Conservation (phyloP, 2,888 invertebrate species). For the Agrotis puta region DNA sequence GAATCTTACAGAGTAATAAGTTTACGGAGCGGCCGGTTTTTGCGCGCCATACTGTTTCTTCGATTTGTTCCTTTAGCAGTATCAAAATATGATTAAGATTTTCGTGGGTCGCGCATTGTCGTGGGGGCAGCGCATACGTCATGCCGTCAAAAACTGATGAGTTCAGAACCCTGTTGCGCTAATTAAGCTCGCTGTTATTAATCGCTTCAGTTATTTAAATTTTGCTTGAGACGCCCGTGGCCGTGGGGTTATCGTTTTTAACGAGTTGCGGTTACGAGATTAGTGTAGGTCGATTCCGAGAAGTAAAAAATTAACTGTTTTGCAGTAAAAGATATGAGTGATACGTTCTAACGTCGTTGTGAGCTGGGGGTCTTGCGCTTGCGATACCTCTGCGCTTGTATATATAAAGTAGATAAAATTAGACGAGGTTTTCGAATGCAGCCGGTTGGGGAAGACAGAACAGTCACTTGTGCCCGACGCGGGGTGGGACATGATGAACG, state of each 20-base stretch:
- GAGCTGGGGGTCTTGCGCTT: conserved; percentile 55
- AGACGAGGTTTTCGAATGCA: conserved; percentile 84
- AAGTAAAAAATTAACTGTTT: conserved; percentile 83
- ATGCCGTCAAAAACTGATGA: conserved; percentile 83
- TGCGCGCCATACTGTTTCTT: conserved; percentile 79
- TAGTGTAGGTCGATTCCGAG: conserved; percentile 85
- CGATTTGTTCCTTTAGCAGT: conserved; percentile 77
- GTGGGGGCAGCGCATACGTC: conserved; percentile 78
- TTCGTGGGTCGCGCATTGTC: conserved; percentile 78
- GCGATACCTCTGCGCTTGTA: conserved; percentile 60
- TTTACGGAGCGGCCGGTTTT: conserved; percentile 83
- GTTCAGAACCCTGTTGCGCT: conserved; percentile 81
- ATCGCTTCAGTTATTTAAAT: conserved; percentile 88
- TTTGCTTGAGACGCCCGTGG: conserved; percentile 79
- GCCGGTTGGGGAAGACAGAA: conserved; percentile 86
- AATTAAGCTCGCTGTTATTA: conserved; percentile 86
- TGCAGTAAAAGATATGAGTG: conserved; percentile 77
- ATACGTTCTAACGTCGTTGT: conserved; percentile 72
- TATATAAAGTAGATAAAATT: conserved; percentile 73
- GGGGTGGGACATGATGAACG: conserved; percentile 87
- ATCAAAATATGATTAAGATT: conserved; percentile 77
- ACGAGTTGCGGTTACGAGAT: conserved; percentile 85
- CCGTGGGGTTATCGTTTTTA: conserved; percentile 83
- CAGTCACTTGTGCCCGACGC: conserved; percentile 87
- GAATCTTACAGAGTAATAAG: conserved; percentile 87